Evolutionary conservation across 2,113 vertebrate genomes (phyloP).

Genomic region (Helogale parvula): DNA sequence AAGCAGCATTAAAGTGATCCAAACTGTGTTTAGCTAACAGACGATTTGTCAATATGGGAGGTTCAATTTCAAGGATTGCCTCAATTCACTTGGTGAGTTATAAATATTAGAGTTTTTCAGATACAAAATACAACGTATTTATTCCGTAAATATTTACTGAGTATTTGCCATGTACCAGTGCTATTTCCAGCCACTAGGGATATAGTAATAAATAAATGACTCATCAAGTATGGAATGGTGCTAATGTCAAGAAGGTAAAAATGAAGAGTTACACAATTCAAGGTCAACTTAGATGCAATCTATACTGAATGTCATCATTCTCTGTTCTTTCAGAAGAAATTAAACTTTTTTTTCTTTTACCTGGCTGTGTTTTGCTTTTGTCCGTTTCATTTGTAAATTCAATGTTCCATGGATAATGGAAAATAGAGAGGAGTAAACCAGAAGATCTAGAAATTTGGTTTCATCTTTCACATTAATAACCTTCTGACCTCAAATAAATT

Average conservation of each 20-base stretch:
- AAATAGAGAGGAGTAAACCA: neutral
- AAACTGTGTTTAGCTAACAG: neutral
- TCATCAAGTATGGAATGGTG: neutral
- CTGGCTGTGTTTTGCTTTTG: neutral
- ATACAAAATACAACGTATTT: conserved; percentile 18
- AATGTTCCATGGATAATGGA: neutral
- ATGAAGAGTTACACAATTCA: neutral
- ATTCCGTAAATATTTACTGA: neutral
- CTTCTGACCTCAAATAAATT: conserved; percentile 22
- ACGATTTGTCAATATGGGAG: conserved; percentile 70
- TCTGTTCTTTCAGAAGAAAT: neutral
- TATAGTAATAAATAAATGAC: neutral
- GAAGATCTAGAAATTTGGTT: neutral
- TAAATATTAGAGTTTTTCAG: neutral
- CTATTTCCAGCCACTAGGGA: neutral
- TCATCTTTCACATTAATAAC: conserved; percentile 49
- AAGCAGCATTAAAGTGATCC: conserved; percentile 6
- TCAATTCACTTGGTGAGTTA: neutral
- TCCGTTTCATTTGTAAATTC: neutral
- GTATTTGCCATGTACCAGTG: neutral
- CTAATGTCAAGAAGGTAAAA: neutral
- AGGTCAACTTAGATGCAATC: neutral
- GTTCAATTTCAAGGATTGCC: conserved; percentile 57
- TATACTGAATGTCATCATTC: neutral
- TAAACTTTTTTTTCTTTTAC: neutral